Conservation (phyloP, 2,888 invertebrate genomes). For the Pristionchus fissidentatus region DNA sequence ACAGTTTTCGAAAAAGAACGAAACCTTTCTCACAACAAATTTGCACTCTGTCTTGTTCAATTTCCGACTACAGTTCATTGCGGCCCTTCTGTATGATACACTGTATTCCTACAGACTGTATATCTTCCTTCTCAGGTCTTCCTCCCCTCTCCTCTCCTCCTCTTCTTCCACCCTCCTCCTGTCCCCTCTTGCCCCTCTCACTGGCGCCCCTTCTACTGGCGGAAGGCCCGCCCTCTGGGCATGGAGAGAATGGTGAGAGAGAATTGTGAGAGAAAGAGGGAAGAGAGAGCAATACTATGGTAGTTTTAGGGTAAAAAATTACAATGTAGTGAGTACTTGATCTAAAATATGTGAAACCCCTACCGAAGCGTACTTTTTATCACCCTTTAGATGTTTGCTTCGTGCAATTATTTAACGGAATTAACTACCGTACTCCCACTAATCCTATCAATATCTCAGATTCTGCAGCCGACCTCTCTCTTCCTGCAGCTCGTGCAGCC, state of each 20-base stretch:
- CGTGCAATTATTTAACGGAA: no score
- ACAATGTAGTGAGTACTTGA: neutral
- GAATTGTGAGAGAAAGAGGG: no score
- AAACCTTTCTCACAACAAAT: no score
- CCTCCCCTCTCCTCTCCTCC: neutral
- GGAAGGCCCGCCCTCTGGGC: constrained; percentile 25
- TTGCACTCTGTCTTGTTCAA: no score
- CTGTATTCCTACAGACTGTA: neutral
- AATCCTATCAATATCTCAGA: neutral
- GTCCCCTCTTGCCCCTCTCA: constrained; percentile 6
- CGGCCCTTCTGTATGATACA: neutral
- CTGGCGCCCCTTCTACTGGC: constrained; percentile 20
- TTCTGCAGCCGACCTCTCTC: neutral
- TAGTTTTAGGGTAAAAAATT: no score
- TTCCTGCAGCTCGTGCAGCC: neutral
- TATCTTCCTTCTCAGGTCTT: neutral
- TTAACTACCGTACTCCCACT: no score
- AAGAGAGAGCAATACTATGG: neutral
- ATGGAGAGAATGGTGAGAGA: constrained; percentile 18
- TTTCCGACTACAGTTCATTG: neutral
- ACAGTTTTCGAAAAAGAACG: no score
- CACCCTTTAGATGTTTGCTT: no score
- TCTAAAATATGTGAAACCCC: neutral
- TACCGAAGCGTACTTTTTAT: neutral
- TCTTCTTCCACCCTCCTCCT: neutral